These are phyloP conservation scores for Thecocarcelia acutangulata DNA, from an alignment of 2,888 invertebrate species.

Conservation along the genomic window DNA sequence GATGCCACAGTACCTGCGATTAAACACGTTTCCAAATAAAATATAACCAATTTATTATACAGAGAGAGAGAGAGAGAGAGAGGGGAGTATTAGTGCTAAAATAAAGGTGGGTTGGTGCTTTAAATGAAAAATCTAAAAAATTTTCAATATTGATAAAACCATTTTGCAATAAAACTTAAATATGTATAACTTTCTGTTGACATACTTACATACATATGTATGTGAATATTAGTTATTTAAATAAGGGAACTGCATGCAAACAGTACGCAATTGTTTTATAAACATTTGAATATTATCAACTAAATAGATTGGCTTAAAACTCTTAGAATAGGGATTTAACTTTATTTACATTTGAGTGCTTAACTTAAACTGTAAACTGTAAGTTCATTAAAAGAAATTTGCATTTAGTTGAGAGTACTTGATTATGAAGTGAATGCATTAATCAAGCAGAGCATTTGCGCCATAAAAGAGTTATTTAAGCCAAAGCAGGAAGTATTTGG, in stretches of 20 bases:
- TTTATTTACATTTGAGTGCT: neutral
- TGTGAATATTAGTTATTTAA: conserved; percentile 1
- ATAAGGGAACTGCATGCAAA: neutral
- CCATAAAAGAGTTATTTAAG: no score
- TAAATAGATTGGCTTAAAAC: neutral
- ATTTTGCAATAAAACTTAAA: conserved; percentile 1
- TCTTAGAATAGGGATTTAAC: neutral
- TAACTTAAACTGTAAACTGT: neutral
- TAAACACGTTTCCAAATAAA: conserved; percentile 19
- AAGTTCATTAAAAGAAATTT: neutral
- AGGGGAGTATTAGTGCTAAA: no score
- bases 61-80: no score
- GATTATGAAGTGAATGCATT: neutral
- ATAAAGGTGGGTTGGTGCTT: conserved; percentile 29
- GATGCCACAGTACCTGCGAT: conserved; percentile 32
- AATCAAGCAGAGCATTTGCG: no score
- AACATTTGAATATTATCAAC: neutral
- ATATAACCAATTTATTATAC: no score
- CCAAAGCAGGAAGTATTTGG: no score
- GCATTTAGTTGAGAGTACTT: neutral
- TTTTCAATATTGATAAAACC: conserved; percentile 16
- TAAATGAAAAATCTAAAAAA: conserved; percentile 29
- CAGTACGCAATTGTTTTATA: neutral
- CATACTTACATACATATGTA: neutral
- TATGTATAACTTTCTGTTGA: neutral